phyloP scores from a whole-genome alignment of 2,113 vertebrate genomes.

The Mormyrus lacerda region DNA sequence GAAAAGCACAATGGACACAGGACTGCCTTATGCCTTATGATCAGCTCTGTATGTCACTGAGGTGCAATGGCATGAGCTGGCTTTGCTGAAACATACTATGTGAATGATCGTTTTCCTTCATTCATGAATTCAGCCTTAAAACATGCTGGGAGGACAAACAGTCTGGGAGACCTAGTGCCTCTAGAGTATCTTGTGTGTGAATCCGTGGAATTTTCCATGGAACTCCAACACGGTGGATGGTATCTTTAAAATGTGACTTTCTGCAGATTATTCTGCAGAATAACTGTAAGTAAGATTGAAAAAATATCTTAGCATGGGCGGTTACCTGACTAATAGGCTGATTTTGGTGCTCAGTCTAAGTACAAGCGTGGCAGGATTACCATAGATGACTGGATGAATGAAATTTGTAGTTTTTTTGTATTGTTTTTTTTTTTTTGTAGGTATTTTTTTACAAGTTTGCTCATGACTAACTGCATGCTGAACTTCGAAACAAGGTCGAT shows the following conservation, averaged over 20 bases:
- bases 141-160: not conserved
- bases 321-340: too few relatives aligned
- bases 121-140: not conserved
- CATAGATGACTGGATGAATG: not conserved
- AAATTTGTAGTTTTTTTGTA: not conserved
- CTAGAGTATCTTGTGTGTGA: not conserved
- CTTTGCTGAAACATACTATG: not conserved
- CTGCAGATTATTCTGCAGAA: not conserved
- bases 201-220: not conserved
- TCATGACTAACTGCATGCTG: not conserved
- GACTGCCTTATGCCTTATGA: not conserved
- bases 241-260: slow-evolving; percentile 12
- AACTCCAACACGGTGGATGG: not conserved
- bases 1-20: not conserved
- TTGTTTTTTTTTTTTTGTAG: not conserved
- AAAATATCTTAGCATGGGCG: not conserved
- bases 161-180: not conserved
- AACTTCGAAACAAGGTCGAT: not conserved
- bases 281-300: not conserved
- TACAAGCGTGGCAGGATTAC: not conserved
- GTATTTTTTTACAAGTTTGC: not conserved
- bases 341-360: not conserved
- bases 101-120: not conserved
- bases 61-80: not conserved
- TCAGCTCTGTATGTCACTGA: not conserved